Conservation (phyloP, 2,113 vertebrate genomes). For the Mus pahari region DNA sequence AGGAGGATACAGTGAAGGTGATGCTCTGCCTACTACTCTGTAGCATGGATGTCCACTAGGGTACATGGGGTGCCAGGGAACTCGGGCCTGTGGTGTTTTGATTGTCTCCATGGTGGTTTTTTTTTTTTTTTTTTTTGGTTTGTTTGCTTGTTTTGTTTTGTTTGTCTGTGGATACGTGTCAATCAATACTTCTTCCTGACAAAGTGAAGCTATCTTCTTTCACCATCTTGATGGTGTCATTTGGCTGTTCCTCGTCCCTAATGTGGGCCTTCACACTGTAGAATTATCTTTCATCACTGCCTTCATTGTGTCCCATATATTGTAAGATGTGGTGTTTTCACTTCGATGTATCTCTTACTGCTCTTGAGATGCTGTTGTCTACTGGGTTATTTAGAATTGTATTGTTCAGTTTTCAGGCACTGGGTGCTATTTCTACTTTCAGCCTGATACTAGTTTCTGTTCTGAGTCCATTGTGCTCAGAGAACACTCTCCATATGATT, state of each 20-base stretch:
- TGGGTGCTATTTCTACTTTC: neutral
- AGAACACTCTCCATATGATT: neutral
- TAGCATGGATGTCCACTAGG: neutral
- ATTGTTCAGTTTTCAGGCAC: neutral
- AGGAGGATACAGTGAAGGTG: neutral
- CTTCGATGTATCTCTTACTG: neutral
- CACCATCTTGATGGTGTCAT: neutral
- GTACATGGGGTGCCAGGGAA: too few species aligned
- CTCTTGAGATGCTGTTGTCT: neutral
- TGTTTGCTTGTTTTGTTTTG: neutral
- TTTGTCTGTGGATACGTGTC: neutral
- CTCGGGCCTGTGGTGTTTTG: neutral
- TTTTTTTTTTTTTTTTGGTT: too few species aligned
- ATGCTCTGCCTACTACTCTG: neutral
- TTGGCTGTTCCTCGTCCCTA: neutral
- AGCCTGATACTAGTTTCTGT: neutral
- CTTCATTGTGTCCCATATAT: neutral
- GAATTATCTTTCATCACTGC: slow-evolving; percentile 16
- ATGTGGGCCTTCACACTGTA: neutral
- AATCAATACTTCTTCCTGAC: neutral
- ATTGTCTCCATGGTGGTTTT: neutral
- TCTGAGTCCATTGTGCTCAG: neutral
- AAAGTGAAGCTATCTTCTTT: neutral
- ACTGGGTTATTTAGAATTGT: neutral
- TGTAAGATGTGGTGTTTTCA: neutral